These are phyloP conservation scores for Drosophila equinoxialis DNA, from an alignment of 1,140 invertebrate species.

Conservation along the genomic window DNA sequence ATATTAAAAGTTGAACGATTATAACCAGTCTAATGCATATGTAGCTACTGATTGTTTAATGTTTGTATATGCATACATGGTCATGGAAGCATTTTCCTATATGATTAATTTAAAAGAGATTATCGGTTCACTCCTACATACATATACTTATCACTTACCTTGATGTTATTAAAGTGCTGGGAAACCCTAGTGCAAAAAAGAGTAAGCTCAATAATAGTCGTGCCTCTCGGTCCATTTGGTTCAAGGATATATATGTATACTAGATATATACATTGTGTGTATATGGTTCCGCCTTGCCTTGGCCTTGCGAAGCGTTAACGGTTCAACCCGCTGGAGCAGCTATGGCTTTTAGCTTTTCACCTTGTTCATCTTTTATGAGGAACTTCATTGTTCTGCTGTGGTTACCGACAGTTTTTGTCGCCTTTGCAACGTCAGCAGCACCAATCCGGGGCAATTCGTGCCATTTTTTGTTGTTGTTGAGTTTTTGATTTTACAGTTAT, in stretches of 20 bases:
- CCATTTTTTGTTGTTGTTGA: conserved; percentile 10
- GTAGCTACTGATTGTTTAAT: background rate
- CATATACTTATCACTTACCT: background rate
- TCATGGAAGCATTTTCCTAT: conserved; percentile 34
- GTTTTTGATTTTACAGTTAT: conserved; percentile 33
- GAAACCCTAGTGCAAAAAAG: conserved; percentile 10
- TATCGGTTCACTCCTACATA: conserved; percentile 7
- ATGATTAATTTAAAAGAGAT: conserved; percentile 49
- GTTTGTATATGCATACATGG: background rate
- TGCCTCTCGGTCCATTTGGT: conserved; percentile 18
- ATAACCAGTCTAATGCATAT: background rate
- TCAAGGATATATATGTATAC: conserved; percentile 34
- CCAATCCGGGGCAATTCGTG: background rate
- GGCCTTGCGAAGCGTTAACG: background rate
- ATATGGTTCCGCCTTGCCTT: conserved; percentile 25
- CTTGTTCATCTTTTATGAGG: conserved; percentile 21
- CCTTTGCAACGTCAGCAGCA: conserved; percentile 36
- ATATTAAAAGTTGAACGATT: background rate
- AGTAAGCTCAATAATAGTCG: background rate
- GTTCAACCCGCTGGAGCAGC: conserved; percentile 14
- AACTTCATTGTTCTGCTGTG: conserved; percentile 50
- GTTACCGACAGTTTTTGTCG: conserved; percentile 43
- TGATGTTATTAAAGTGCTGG: background rate
- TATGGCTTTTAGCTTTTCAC: conserved; percentile 16
- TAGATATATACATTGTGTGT: background rate